Percentiles rank a stretch among this genome's conserved stretches.
Evolutionary conservation across 2,888 invertebrate genomes (phyloP).

Genomic region (Orthonevra nobilis): DNA sequence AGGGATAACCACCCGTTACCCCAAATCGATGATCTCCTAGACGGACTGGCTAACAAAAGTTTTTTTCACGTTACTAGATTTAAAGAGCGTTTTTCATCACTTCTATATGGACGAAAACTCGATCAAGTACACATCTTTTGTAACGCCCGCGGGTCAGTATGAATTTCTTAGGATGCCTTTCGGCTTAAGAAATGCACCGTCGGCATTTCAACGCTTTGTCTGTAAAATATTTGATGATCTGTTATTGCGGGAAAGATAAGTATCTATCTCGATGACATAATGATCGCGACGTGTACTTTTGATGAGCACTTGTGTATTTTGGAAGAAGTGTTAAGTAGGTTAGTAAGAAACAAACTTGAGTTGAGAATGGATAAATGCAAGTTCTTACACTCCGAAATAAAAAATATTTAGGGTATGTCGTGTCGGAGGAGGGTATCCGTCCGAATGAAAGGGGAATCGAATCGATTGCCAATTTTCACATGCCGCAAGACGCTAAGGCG

Average conservation of each 20-base stretch:
- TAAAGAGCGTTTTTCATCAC: slow-evolving; percentile 39
- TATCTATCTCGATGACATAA: slow-evolving; percentile 10
- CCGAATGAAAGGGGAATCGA: too few relatives aligned
- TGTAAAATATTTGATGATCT: slow-evolving; percentile 12
- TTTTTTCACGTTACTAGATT: slow-evolving; percentile 31
- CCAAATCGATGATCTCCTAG: slow-evolving; percentile 44
- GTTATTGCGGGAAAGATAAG: not conserved
- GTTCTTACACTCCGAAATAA: too few relatives aligned
- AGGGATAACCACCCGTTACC: slow-evolving; percentile 54
- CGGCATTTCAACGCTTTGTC: not conserved
- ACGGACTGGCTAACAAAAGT: slow-evolving; percentile 30
- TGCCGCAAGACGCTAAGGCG: not conserved
- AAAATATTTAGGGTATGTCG: too few relatives aligned
- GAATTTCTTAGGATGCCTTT: slow-evolving; percentile 57
- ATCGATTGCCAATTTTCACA: not conserved
- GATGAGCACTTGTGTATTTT: slow-evolving; percentile 9
- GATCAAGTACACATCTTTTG: slow-evolving; percentile 46
- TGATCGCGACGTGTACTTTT: slow-evolving; percentile 5
- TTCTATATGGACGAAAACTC: slow-evolving; percentile 42
- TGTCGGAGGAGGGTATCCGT: too few relatives aligned
- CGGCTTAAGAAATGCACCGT: slow-evolving; percentile 45
- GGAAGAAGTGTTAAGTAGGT: slow-evolving; percentile 12
- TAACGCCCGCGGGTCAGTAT: slow-evolving; percentile 54
- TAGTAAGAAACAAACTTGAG: not conserved
- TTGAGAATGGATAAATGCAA: not conserved